phyloP scores from a whole-genome alignment of 1,140 invertebrate species.

The Aphidius gifuensis region DNA sequence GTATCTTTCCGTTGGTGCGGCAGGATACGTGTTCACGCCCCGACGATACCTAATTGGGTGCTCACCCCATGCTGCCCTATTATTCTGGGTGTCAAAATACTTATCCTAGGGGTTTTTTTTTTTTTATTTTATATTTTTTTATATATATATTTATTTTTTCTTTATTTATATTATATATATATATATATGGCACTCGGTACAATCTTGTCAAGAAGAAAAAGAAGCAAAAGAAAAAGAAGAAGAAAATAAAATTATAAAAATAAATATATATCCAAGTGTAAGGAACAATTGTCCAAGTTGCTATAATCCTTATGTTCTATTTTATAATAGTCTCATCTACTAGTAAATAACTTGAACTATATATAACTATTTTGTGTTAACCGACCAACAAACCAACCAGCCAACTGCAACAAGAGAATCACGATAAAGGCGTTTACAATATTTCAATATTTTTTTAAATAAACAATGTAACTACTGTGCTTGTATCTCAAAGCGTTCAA shows the following conservation, averaged over 20 bases:
- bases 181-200: too few species aligned
- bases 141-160: too few species aligned
- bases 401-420: background rate
- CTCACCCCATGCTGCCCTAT: constrained; percentile 48
- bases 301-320: background rate
- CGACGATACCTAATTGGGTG: constrained; percentile 52
- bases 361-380: background rate
- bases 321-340: background rate
- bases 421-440: background rate
- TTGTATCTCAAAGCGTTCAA: constrained; percentile 46
- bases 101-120: constrained; percentile 16
- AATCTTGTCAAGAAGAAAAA: too few species aligned
- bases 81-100: constrained; percentile 56
- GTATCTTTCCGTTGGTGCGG: constrained; percentile 18
- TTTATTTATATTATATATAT: too few species aligned
- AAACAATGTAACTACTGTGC: constrained; percentile 25
- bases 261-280: constrained; percentile 8
- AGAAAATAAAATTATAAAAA: constrained; percentile 9
- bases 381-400: background rate
- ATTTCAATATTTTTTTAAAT: background rate
- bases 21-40: constrained; percentile 37
- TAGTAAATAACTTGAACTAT: constrained; percentile 2
- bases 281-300: background rate
- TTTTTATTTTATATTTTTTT: too few species aligned
- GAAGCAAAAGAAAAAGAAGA: too few species aligned